Base-by-base conservation (phyloP, 2,888 invertebrate species). In the Volucella inflata region DNA sequence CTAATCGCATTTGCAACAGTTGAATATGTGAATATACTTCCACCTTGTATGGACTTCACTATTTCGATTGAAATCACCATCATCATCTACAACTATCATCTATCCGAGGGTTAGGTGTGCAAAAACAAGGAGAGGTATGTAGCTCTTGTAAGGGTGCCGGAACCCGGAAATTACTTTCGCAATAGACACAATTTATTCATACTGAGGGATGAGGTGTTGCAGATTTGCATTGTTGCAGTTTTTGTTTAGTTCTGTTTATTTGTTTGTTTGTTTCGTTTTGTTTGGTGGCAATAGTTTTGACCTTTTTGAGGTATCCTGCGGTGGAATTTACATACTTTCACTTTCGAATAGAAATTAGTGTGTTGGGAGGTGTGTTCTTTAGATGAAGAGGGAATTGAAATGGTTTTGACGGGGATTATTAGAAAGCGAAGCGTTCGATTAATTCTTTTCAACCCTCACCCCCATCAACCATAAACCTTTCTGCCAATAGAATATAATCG, bases 1-100 rank as follows among this genome's bases (percentile, higher is more conserved):
- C 71, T 85, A 85, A 85, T 85, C 85, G 72, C 72, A 85, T 85
- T 85, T 77, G 85, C 80, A 85, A 85, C 85, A 85, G 85, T 80
- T 85, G 70, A 75, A 14, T 50, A 16, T 64, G 30, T 30, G n/a
- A 55, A 53, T 57, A 57, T 68, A 36, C 68, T 60, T 60, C 68
- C 83, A 83, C 83, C 74, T 83, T 83, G 70, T 40, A 70, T 64
- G 75, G 79, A 48, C 59, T 65, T 77, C 78, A 78, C 68, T 57
- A 48, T 17, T 57, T 55, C 36, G 40, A 11, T 40, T 38, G 44
- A 44, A 72, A 72, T 74, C 72, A 62, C 51, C 53, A 17, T 14
- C 30, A 36, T 17, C 72, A 62, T 53, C 21, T 8, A n/a, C 40
- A 10, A 48, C 8, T 14, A 48, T 72, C 51, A 53, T 64, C 62